Base-by-base conservation (phyloP, 2,888 invertebrate species). In the Augiades crinisus region DNA sequence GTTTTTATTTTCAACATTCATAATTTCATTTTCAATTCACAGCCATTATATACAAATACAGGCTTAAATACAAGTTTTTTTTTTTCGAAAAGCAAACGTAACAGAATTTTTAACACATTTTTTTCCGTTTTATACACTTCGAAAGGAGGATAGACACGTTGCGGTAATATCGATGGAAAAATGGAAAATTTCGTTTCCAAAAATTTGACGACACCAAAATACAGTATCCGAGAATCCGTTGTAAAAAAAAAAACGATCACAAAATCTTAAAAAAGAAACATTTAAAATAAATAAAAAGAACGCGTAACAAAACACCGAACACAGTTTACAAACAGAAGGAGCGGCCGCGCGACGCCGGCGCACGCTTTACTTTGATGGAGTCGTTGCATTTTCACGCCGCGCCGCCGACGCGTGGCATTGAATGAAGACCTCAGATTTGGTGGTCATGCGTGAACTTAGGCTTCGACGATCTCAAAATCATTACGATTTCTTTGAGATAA, bases 301-400 rank as follows among this genome's bases (percentile, higher is more conserved):
- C 47, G 54, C 61, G 60, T 68, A 70, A 68, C 65, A 68, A 68
- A 67, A 64, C 54, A 62, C 59, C 10, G 10, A 21, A 37, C 65
- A 65, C n/a, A n/a, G 19, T 27, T 46, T 22, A 37, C 47, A 6
- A 47, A 30, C 31, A 14, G 21, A 8, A 17, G 22, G 12, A 31
- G n/a, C 86, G 79, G 70, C 73, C 77, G 81, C 73, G 63, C 81
- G 67, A 63, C 73, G 63, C 82, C 68, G 63, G 67, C 70, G 80
- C 74, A 62, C 62, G 54, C 59, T 67, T 72, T 75, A 70, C 74
- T 83, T 79, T 86, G 81, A 79, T 54, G 67, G n/a, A n/a, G n/a
- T n/a, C n/a, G n/a, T 53, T 8, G 40, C 47, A 68, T 68, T 68
- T 72, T 66, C 72, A 67, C 67, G 71, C 68, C 73, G 19, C 12